Evolutionary conservation across 1,140 invertebrate species (phyloP).

Genomic region (Pristionchus pacificus): DNA sequence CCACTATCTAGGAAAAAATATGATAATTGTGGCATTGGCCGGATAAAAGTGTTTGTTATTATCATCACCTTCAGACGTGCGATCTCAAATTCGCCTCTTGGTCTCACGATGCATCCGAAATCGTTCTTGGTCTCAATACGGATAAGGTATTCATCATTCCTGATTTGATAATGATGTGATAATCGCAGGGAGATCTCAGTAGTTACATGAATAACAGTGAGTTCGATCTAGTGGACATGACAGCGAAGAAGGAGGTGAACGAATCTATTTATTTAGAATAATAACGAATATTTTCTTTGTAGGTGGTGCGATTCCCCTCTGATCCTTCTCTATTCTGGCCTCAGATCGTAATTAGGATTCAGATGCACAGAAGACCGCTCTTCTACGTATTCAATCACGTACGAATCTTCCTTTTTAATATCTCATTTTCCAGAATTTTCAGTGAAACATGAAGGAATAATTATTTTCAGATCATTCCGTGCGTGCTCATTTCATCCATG

Average conservation of each 20-base stretch:
- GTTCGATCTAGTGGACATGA: slow-evolving; percentile 51
- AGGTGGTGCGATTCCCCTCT: slow-evolving; percentile 37
- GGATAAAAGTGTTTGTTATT: slow-evolving; percentile 5
- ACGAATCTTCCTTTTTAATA: slow-evolving; percentile 13
- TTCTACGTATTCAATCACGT: slow-evolving; percentile 57
- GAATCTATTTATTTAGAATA: neutral
- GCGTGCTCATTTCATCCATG: slow-evolving; percentile 78
- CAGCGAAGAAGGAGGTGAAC: slow-evolving; percentile 45
- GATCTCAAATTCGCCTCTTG: slow-evolving; percentile 46
- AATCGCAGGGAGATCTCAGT: slow-evolving; percentile 38
- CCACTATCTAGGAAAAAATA: neutral
- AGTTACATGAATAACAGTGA: slow-evolving; percentile 54
- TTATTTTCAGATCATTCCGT: slow-evolving; percentile 65
- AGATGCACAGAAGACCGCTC: slow-evolving; percentile 48
- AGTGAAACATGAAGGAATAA: neutral
- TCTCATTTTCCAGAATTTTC: neutral
- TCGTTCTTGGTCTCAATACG: slow-evolving; percentile 50
- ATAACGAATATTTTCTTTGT: neutral
- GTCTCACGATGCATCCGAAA: slow-evolving; percentile 47
- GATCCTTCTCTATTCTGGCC: slow-evolving; percentile 38
- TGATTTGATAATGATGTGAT: slow-evolving; percentile 5
- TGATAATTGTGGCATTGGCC: no score
- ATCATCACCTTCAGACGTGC: slow-evolving; percentile 38
- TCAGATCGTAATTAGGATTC: slow-evolving; percentile 43
- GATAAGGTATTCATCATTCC: slow-evolving; percentile 21